phyloP scores from a whole-genome alignment of 1,140 invertebrate genomes.

The Bombyx mandarina region DNA sequence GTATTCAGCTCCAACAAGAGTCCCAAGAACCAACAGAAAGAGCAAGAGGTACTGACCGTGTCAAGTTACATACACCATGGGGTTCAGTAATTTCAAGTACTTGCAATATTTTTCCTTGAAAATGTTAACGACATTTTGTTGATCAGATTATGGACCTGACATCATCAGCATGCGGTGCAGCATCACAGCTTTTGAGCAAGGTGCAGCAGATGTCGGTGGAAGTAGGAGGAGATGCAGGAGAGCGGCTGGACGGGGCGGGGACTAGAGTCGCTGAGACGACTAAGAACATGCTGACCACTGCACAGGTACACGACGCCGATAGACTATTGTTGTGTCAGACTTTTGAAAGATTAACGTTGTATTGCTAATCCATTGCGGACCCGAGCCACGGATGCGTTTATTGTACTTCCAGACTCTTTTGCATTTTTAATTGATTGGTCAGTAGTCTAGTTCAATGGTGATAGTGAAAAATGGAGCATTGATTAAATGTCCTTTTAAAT shows the following conservation, averaged over 20 bases:
- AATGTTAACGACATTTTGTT: neutral
- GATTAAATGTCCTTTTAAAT: too few species aligned
- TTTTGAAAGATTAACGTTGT: too few species aligned
- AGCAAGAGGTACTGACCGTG: conserved; percentile 1
- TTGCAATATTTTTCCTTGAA: neutral
- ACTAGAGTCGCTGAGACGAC: conserved; percentile 24
- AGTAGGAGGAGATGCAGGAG: conserved; percentile 14
- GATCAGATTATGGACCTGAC: conserved; percentile 21
- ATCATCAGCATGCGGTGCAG: conserved; percentile 15
- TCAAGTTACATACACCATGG: neutral
- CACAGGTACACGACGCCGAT: conserved; percentile 14
- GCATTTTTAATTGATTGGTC: too few species aligned
- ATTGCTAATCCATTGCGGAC: too few species aligned
- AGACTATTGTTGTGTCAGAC: too few species aligned
- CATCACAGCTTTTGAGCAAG: conserved; percentile 11
- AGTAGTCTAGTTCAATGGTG: too few species aligned
- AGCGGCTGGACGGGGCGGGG: conserved; percentile 17
- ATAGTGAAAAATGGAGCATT: too few species aligned
- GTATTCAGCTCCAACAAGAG: conserved; percentile 4
- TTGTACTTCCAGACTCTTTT: too few species aligned
- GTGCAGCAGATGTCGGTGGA: conserved; percentile 17
- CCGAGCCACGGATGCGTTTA: too few species aligned
- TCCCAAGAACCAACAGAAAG: neutral
- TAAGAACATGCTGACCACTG: conserved; percentile 20
- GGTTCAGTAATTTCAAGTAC: neutral